phyloP scores from a whole-genome alignment of 1,140 invertebrate genomes.

The Metaphire vulgaris region DNA sequence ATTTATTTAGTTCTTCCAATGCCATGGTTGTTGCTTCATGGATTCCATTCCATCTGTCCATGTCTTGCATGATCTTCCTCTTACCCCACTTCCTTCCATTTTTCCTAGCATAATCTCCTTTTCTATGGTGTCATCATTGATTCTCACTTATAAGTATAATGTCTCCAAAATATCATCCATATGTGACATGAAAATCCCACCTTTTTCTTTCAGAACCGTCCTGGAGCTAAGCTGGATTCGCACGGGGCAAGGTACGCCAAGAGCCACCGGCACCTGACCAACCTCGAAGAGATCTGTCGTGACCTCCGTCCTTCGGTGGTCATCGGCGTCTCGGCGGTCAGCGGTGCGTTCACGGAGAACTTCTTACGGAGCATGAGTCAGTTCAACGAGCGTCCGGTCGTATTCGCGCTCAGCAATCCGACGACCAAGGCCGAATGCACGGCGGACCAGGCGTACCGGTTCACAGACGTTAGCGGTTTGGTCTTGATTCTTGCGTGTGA shows the following conservation, averaged over 20 bases:
- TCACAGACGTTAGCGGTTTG: constrained; percentile 26
- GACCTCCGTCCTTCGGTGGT: neutral
- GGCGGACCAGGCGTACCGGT: constrained; percentile 67
- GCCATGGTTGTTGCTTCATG: too few species aligned
- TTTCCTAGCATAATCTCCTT: too few species aligned
- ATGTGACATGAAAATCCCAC: too few species aligned
- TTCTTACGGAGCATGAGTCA: constrained; percentile 77
- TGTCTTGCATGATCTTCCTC: too few species aligned
- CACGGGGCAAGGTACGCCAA: neutral
- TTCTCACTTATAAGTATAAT: too few species aligned
- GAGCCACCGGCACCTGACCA: neutral
- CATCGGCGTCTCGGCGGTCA: neutral
- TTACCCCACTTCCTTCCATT: too few species aligned
- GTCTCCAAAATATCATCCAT: too few species aligned
- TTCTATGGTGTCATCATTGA: too few species aligned
- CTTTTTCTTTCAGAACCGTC: neutral
- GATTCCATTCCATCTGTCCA: too few species aligned
- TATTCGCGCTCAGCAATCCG: constrained; percentile 93
- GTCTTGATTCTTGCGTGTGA: too few species aligned
- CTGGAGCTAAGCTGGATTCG: neutral
- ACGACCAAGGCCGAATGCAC: constrained; percentile 94
- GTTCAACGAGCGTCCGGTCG: constrained; percentile 77
- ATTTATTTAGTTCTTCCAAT: too few species aligned
- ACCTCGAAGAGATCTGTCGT: neutral
- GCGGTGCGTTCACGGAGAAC: constrained; percentile 47